These are phyloP conservation scores for Drosophila colorata DNA, from an alignment of 2,888 invertebrate species.

Conservation along the genomic window DNA sequence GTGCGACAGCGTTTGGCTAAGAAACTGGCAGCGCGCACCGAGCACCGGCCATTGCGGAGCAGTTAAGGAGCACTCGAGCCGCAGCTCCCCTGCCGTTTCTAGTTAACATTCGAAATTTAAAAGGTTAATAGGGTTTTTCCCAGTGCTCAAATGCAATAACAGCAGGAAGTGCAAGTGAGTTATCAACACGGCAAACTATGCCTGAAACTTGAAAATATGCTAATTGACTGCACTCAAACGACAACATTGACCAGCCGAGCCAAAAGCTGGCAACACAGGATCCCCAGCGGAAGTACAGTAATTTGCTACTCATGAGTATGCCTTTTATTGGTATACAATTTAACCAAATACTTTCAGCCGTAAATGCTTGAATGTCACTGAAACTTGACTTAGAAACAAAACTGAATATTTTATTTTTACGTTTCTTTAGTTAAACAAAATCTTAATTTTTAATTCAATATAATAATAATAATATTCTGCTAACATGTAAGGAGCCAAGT, in stretches of 20 bases:
- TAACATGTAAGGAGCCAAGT: too few species aligned
- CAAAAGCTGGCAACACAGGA: slow-evolving; percentile 5
- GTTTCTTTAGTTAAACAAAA: too few species aligned
- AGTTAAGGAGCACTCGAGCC: background rate
- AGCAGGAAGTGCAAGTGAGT: slow-evolving; percentile 64
- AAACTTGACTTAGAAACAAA: too few species aligned
- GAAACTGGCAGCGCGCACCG: slow-evolving; percentile 25
- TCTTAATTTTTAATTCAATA: too few species aligned
- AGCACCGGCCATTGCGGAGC: slow-evolving; percentile 11
- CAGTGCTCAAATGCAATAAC: slow-evolving; percentile 24
- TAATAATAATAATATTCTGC: too few species aligned
- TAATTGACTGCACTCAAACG: slow-evolving; percentile 53
- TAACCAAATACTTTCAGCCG: background rate
- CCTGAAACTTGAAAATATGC: slow-evolving; percentile 36
- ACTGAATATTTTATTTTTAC: too few species aligned
- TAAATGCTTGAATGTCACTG: too few species aligned
- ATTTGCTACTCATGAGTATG: slow-evolving; percentile 1
- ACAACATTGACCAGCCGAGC: slow-evolving; percentile 44
- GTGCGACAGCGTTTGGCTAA: slow-evolving; percentile 63
- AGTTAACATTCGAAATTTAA: slow-evolving; percentile 70
- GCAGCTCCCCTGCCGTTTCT: slow-evolving; percentile 65
- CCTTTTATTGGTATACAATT: background rate
- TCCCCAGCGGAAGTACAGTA: background rate
- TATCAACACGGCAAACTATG: slow-evolving; percentile 29
- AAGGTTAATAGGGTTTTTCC: slow-evolving; percentile 73